These are phyloP conservation scores for Drosophila histrio DNA, from an alignment of 2,888 invertebrate genomes.

Conservation along the genomic window DNA sequence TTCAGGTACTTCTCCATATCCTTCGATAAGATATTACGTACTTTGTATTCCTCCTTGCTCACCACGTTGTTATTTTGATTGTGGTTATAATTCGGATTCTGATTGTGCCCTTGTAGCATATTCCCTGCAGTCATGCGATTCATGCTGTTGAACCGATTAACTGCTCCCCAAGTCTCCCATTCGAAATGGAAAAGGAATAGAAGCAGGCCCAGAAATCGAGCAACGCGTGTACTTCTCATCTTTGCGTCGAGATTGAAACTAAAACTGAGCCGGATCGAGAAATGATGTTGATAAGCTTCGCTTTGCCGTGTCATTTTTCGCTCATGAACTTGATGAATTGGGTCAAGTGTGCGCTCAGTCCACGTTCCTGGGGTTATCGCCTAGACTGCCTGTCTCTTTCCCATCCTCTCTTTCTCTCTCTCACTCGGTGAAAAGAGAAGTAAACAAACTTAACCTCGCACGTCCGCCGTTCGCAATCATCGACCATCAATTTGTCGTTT, in stretches of 20 bases:
- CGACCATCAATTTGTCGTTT: not conserved
- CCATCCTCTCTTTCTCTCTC: not conserved
- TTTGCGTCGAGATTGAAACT: constrained; percentile 51
- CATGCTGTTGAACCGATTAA: constrained; percentile 19
- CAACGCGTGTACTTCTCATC: constrained; percentile 53
- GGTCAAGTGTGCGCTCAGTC: constrained; percentile 63
- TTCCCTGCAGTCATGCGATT: constrained; percentile 29
- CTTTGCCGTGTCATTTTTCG: constrained; percentile 23
- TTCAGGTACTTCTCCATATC: constrained; percentile 75
- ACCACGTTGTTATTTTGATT: constrained; percentile 19
- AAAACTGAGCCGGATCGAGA: constrained; percentile 19
- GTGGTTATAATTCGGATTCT: not conserved
- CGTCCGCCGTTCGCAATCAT: not conserved
- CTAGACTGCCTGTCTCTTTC: not conserved
- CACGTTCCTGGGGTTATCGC: constrained; percentile 53
- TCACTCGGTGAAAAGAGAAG: constrained; percentile 28
- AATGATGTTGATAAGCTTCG: constrained; percentile 46
- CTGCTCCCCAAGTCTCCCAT: not conserved
- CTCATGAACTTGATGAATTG: constrained; percentile 66
- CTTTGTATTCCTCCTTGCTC: constrained; percentile 35
- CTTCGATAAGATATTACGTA: constrained; percentile 44
- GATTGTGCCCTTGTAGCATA: constrained; percentile 1
- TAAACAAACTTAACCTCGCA: constrained; percentile 51
- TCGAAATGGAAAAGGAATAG: constrained; percentile 12
- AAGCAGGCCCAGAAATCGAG: not conserved